phyloP scores from a whole-genome alignment of 2,797 vertebrate genomes.

The Ciconia nigra region DNA sequence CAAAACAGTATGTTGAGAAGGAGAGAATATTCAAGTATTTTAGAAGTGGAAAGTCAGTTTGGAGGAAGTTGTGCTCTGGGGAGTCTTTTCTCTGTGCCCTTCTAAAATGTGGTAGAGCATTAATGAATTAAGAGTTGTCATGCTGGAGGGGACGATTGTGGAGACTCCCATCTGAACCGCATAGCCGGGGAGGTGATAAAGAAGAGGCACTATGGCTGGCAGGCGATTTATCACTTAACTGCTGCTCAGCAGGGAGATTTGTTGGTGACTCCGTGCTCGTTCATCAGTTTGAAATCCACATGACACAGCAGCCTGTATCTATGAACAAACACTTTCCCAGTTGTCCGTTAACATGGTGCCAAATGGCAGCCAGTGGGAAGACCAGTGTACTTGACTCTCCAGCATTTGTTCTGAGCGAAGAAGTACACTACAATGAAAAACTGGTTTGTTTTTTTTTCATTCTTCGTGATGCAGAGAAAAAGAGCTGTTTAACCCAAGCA shows the following conservation, averaged over 20 bases:
- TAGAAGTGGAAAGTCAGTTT: background rate
- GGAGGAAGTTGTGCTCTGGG: background rate
- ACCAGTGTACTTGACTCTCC: background rate
- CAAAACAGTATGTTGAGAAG: background rate
- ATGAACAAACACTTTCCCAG: background rate
- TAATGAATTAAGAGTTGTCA: background rate
- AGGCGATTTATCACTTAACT: background rate
- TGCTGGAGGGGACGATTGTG: background rate
- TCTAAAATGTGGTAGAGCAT: background rate
- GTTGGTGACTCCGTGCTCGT: background rate
- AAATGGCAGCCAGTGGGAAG: background rate
- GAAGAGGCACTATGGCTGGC: background rate
- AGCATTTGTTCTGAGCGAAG: background rate
- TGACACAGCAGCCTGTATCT: background rate
- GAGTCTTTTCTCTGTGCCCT: background rate
- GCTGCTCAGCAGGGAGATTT: constrained; percentile 9
- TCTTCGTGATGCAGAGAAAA: background rate
- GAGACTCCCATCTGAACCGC: background rate
- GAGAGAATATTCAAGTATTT: background rate
- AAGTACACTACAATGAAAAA: background rate
- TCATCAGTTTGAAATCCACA: background rate
- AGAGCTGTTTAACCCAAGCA: background rate
- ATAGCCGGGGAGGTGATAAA: background rate
- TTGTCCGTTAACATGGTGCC: background rate
- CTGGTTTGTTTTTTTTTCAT: background rate